A percentile compares a stretch with the other conserved stretches of the same genome.
Evolutionary conservation across 2,797 vertebrate genomes (phyloP).

Genomic region (Pitangus sulphuratus): DNA sequence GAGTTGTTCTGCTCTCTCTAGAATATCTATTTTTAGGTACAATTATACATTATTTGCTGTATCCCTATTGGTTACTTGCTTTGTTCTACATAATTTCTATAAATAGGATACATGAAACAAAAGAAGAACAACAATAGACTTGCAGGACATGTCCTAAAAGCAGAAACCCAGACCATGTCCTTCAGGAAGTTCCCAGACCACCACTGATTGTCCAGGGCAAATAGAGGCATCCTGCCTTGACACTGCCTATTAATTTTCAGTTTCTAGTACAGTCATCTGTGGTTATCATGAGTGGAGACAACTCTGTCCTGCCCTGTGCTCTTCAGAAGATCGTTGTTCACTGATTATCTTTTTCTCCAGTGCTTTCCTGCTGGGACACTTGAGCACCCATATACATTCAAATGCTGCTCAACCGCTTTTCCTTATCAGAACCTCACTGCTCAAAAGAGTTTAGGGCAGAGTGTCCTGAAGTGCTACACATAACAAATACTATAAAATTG

Average conservation of each 20-base stretch:
- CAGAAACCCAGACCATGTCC: background rate
- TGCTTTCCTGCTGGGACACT: background rate
- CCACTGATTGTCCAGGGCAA: background rate
- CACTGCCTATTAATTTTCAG: background rate
- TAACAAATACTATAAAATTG: background rate
- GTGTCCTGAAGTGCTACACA: background rate
- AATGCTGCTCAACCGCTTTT: background rate
- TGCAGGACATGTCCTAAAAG: background rate
- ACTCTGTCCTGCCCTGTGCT: background rate
- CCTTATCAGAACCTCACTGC: background rate
- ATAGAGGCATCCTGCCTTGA: background rate
- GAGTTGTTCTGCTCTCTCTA: background rate
- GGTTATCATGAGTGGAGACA: background rate
- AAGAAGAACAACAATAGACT: conserved; percentile 17
- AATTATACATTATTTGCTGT: background rate
- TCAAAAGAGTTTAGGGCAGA: background rate
- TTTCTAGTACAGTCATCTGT: background rate
- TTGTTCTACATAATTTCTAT: conserved; percentile 18
- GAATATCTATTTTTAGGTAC: conserved; percentile 4
- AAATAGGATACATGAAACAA: conserved; percentile 37
- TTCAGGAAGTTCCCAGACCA: conserved; percentile 49
- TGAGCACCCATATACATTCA: background rate
- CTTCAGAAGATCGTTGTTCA: background rate
- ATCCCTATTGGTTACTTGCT: background rate
- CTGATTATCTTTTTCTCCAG: background rate